Conservation (phyloP, 2,888 invertebrate genomes). For the Esperia sulphurella region DNA sequence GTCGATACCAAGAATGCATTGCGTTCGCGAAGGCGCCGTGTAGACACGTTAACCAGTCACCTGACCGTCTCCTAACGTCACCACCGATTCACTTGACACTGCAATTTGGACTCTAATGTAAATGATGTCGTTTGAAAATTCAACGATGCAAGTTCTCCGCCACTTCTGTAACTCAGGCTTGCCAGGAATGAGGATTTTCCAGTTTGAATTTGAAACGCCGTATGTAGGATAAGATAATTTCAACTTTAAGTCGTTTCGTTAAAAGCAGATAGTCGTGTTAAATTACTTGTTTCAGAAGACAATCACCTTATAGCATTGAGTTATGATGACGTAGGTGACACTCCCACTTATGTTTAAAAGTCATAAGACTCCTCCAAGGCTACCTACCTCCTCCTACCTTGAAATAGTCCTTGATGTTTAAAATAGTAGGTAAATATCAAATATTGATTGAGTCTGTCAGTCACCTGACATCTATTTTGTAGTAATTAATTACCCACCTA, state of each 20-base stretch:
- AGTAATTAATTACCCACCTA: too few species aligned
- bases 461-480: too few species aligned
- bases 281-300: neutral
- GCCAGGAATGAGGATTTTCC: conserved; percentile 42
- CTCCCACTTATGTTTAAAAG: conserved; percentile 14
- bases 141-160: neutral
- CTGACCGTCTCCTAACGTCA: conserved; percentile 45
- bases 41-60: conserved; percentile 60
- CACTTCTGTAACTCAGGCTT: conserved; percentile 11
- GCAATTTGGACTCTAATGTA: conserved; percentile 1
- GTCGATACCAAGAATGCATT: conserved; percentile 49
- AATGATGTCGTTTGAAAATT: conserved; percentile 12
- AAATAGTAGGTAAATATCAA: too few species aligned
- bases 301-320: neutral
- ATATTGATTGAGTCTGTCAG: too few species aligned
- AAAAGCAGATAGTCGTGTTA: conserved; percentile 6
- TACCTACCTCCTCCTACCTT: too few species aligned
- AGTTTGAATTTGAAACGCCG: conserved; percentile 34
- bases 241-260: conserved; percentile 14
- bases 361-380: neutral
- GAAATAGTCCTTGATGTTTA: too few species aligned
- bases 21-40: conserved; percentile 50
- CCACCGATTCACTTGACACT: neutral
- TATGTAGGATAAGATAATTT: conserved; percentile 20
- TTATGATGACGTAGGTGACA: conserved; percentile 25